Conservation (phyloP, 2,797 vertebrate genomes). For the Melanotaenia parkinsoni region DNA sequence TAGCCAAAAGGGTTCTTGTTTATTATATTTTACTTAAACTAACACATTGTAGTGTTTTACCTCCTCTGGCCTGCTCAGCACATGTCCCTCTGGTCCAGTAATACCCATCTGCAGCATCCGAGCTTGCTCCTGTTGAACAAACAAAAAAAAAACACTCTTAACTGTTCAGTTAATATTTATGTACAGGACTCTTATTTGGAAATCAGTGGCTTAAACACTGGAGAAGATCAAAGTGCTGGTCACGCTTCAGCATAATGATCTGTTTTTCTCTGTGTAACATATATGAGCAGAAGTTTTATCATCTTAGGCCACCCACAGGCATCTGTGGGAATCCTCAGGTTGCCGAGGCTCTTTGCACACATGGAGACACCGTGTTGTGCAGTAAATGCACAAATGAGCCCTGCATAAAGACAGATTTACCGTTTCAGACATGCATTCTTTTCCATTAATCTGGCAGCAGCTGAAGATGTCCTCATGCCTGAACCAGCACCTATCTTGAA, state of each 20-base stretch:
- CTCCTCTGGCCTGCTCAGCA: constrained; percentile 97
- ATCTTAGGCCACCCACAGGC: constrained; percentile 6
- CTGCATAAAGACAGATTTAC: background rate
- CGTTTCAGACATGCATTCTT: background rate
- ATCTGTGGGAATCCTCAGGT: background rate
- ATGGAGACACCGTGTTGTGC: background rate
- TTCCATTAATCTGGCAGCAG: background rate
- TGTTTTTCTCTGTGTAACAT: constrained; percentile 12
- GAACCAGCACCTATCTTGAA: background rate
- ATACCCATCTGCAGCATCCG: constrained; percentile 99
- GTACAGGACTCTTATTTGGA: background rate
- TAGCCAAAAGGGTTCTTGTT: background rate
- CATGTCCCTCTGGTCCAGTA: constrained; percentile 96
- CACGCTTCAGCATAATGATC: constrained; percentile 21
- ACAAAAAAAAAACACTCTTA: background rate
- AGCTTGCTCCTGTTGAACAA: constrained; percentile 87
- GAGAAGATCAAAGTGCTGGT: constrained; percentile 28
- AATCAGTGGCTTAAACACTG: constrained; percentile 13
- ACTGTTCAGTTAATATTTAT: constrained; percentile 6
- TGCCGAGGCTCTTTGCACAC: constrained; percentile 2
- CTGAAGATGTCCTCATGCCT: background rate
- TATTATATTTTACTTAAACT: background rate
- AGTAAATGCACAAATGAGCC: background rate
- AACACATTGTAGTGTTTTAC: constrained; percentile 66
- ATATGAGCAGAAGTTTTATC: background rate